phyloP scores from a whole-genome alignment of 1,140 invertebrate species.

The Planococcus citri region DNA sequence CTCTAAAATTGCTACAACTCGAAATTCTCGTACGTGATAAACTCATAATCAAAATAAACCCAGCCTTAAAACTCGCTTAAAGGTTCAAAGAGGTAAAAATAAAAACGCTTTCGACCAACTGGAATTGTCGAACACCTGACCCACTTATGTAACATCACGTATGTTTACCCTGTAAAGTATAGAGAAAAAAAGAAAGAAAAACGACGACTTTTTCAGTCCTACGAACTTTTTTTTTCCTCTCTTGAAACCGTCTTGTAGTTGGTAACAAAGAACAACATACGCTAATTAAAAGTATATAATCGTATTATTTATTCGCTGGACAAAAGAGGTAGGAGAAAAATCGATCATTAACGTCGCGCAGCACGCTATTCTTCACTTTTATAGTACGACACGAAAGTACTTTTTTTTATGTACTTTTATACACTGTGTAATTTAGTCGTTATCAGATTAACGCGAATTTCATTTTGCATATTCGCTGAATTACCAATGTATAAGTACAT shows the following conservation, averaged over 20 bases:
- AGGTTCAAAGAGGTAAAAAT: neutral
- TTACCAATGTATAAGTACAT: no score
- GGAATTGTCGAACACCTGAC: neutral
- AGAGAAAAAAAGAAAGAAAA: no score
- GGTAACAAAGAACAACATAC: neutral
- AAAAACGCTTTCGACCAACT: neutral
- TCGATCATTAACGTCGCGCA: neutral
- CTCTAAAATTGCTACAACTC: neutral
- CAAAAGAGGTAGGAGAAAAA: neutral
- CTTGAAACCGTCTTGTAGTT: neutral
- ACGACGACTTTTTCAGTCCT: no score
- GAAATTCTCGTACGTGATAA: neutral
- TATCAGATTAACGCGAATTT: no score
- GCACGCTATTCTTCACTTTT: slow-evolving; percentile 2
- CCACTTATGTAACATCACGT: neutral
- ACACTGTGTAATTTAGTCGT: neutral
- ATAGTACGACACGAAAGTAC: neutral
- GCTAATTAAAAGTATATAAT: neutral
- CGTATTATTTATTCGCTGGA: neutral
- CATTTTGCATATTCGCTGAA: no score
- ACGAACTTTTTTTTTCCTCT: no score
- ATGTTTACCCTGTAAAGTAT: neutral
- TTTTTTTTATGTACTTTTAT: neutral
- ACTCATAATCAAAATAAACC: neutral
- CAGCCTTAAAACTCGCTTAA: neutral